Evolutionary conservation across 2,113 vertebrate species (phyloP).

Genomic region (Sturnira hondurensis): DNA sequence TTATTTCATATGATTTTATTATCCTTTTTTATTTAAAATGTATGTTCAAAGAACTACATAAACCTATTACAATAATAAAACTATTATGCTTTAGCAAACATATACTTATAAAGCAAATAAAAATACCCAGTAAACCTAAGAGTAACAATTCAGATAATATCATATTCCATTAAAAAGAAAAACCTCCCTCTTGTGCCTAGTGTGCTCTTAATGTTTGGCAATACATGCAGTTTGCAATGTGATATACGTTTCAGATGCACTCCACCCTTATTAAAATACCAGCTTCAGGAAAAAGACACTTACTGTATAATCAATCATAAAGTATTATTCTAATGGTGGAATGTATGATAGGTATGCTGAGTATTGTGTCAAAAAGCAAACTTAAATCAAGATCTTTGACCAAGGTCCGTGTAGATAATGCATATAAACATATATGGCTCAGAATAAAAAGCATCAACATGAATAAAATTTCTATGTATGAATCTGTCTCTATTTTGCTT

Average conservation of each 20-base stretch:
- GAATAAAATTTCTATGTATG: background rate
- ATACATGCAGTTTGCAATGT: conserved; percentile 45
- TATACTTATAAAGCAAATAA: conserved; percentile 74
- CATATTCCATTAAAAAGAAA: conserved; percentile 58
- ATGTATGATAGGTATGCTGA: conserved; percentile 64
- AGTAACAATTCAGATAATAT: conserved; percentile 67
- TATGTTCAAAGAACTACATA: conserved; percentile 50
- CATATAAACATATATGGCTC: background rate
- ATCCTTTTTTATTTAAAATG: conserved; percentile 59
- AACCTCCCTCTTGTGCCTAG: conserved; percentile 39
- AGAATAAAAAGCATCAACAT: conserved; percentile 22
- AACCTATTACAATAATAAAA: conserved; percentile 45
- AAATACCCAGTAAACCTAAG: conserved; percentile 63
- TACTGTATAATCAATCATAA: conserved; percentile 57
- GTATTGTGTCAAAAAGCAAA: conserved; percentile 60
- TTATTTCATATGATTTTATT: conserved; percentile 55
- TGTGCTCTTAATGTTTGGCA: conserved; percentile 66
- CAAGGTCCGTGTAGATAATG: conserved; percentile 16
- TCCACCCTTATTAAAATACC: conserved; percentile 70
- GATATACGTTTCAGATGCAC: conserved; percentile 68
- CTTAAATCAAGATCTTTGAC: conserved; percentile 54
- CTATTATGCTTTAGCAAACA: conserved; percentile 58
- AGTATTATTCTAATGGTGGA: conserved; percentile 76
- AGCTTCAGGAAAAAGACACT: conserved; percentile 63
- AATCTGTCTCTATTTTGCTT: no score